Percentiles rank a stretch among this genome's conserved stretches.
These are phyloP conservation scores for Drosophila neotestacea DNA, from an alignment of 2,888 invertebrate species.

Conservation along the genomic window DNA sequence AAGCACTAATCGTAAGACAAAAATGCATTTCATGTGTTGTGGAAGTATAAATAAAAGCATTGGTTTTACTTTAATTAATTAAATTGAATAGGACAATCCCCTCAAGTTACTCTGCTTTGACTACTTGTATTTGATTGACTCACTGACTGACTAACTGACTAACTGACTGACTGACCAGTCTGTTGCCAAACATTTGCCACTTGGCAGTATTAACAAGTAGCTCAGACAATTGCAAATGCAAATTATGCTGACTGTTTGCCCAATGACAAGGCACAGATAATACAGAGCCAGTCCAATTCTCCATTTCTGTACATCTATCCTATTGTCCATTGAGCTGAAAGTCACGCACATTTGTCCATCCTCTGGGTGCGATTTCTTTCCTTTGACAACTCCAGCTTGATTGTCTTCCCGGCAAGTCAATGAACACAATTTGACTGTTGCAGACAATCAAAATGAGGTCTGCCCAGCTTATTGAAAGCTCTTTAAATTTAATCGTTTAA, in stretches of 20 bases:
- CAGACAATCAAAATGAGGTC: slow-evolving; percentile 33
- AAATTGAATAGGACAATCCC: slow-evolving; percentile 40
- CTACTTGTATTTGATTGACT: slow-evolving; percentile 3
- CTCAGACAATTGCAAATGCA: slow-evolving; percentile 48
- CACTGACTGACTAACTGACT: neutral
- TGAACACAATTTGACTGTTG: slow-evolving; percentile 37
- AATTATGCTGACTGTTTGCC: slow-evolving; percentile 47
- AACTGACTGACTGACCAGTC: slow-evolving; percentile 1
- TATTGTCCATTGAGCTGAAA: slow-evolving; percentile 44
- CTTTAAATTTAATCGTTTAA: slow-evolving; percentile 20
- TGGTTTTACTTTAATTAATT: slow-evolving; percentile 63
- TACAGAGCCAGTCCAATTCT: neutral
- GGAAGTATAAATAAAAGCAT: slow-evolving; percentile 33
- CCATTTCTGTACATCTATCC: neutral
- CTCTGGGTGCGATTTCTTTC: slow-evolving; percentile 37
- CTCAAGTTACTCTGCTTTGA: neutral
- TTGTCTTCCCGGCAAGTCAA: slow-evolving; percentile 50
- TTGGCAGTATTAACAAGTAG: slow-evolving; percentile 39
- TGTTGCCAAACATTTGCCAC: slow-evolving; percentile 39
- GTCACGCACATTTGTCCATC: slow-evolving; percentile 55
- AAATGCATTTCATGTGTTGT: slow-evolving; percentile 25
- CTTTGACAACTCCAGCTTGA: slow-evolving; percentile 51
- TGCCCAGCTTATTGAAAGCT: slow-evolving; percentile 16
- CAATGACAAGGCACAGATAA: slow-evolving; percentile 15
- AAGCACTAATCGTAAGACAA: slow-evolving; percentile 13